Percentiles rank a stretch among this genome's conserved stretches.
These are phyloP conservation scores for Drosophila heteroneura DNA, from an alignment of 2,888 invertebrate genomes.

Conservation along the genomic window DNA sequence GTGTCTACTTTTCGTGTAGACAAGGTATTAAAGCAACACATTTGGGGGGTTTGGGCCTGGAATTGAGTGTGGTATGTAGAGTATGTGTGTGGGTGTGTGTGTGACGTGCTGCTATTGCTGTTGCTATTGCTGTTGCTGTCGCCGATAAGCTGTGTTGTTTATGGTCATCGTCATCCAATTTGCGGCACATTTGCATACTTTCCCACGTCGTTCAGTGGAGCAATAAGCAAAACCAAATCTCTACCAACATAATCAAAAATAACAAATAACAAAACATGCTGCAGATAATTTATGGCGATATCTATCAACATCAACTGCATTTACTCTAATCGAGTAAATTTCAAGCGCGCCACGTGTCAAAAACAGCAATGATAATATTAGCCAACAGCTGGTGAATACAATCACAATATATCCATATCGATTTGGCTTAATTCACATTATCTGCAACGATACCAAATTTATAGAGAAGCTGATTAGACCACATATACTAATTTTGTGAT, in stretches of 20 bases:
- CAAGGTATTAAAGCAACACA: conserved; percentile 35
- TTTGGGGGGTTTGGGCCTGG: background rate
- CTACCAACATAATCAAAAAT: conserved; percentile 45
- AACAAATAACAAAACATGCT: conserved; percentile 26
- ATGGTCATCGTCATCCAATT: conserved; percentile 71
- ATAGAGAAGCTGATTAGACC: background rate
- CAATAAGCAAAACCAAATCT: conserved; percentile 57
- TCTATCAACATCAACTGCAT: conserved; percentile 39
- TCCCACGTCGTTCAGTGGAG: conserved; percentile 62
- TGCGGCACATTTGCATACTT: conserved; percentile 76
- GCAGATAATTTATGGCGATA: conserved; percentile 12
- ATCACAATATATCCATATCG: background rate
- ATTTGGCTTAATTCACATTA: conserved; percentile 4
- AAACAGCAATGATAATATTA: conserved; percentile 10
- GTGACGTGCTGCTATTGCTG: background rate
- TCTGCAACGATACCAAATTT: background rate
- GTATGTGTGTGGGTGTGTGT: background rate
- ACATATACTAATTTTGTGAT: background rate
- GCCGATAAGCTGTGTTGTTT: conserved; percentile 64
- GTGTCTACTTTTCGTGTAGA: conserved; percentile 15
- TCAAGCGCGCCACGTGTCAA: conserved; percentile 15
- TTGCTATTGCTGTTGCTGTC: conserved; percentile 14
- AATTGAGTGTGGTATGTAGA: conserved; percentile 1
- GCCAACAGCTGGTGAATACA: conserved; percentile 8
- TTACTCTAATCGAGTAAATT: conserved; percentile 15